Conservation (phyloP, 1,140 invertebrate species). For the Panagrolaimus sp. region DNA sequence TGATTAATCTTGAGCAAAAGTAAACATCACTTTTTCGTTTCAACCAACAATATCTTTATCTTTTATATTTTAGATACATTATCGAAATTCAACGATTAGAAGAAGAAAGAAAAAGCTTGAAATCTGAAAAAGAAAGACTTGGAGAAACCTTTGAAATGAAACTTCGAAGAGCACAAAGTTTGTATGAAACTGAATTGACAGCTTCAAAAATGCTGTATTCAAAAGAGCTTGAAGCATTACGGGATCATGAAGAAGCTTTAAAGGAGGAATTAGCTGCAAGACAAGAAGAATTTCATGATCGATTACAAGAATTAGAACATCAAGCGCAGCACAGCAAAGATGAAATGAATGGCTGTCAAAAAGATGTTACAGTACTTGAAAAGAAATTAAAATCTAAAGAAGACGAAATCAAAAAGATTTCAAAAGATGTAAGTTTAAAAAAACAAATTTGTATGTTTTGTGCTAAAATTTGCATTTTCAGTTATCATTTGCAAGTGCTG, state of each 20-base stretch:
- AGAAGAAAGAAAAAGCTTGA: slow-evolving; percentile 55
- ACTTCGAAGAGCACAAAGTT: slow-evolving; percentile 51
- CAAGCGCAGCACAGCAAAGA: slow-evolving; percentile 52
- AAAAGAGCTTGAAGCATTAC: slow-evolving; percentile 53
- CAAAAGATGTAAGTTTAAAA: slow-evolving; percentile 45
- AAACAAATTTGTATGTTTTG: background rate
- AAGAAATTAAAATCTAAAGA: slow-evolving; percentile 53
- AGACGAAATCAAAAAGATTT: slow-evolving; percentile 46
- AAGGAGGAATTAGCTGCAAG: slow-evolving; percentile 56
- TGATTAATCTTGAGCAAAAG: slow-evolving; percentile 58
- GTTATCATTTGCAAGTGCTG: slow-evolving; percentile 49
- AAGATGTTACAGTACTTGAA: slow-evolving; percentile 48
- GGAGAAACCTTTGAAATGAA: slow-evolving; percentile 59
- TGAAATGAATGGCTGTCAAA: slow-evolving; percentile 49
- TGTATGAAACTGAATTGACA: slow-evolving; percentile 55
- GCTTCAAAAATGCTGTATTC: slow-evolving; percentile 56
- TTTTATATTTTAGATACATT: slow-evolving; percentile 47
- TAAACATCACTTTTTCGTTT: slow-evolving; percentile 11
- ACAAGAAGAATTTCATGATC: slow-evolving; percentile 58
- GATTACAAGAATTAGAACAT: slow-evolving; percentile 52
- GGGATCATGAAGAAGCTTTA: slow-evolving; percentile 57
- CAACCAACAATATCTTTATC: background rate
- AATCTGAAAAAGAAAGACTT: slow-evolving; percentile 53
- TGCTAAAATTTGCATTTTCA: slow-evolving; percentile 24
- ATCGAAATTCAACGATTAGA: slow-evolving; percentile 57